A percentile compares a stretch with the other conserved stretches of the same genome.
phyloP scores from a whole-genome alignment of 2,797 vertebrate genomes.

The Pangasius sanitwongsei region DNA sequence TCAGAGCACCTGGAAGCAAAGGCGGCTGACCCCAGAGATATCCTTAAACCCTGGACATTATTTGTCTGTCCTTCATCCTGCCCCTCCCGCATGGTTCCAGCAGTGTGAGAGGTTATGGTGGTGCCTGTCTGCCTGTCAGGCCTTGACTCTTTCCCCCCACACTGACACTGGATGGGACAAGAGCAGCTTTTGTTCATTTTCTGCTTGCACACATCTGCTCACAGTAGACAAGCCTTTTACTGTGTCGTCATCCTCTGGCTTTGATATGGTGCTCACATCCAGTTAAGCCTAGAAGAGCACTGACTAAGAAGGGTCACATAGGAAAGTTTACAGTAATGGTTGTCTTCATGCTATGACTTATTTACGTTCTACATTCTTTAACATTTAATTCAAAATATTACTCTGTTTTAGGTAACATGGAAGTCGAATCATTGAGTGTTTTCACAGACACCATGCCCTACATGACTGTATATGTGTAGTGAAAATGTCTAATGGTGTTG shows the following conservation, averaged over 20 bases:
- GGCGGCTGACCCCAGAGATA: conserved; percentile 32
- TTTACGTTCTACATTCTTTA: neutral
- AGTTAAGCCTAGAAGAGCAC: conserved; percentile 33
- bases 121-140: conserved; percentile 48
- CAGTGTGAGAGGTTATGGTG: conserved; percentile 34
- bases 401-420: neutral
- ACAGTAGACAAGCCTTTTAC: conserved; percentile 59
- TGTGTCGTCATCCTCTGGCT: conserved; percentile 58
- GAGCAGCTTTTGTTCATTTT: conserved; percentile 61
- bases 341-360: conserved; percentile 16
- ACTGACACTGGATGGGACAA: conserved; percentile 58
- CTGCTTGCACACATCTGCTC: conserved; percentile 57
- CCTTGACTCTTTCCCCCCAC: conserved; percentile 46
- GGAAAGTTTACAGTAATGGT: conserved; percentile 26
- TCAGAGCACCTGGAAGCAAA: neutral
- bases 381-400: neutral
- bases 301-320: conserved; percentile 40
- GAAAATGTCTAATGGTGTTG: neutral
- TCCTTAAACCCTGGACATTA: conserved; percentile 46
- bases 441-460: neutral
- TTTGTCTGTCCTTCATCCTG: conserved; percentile 45
- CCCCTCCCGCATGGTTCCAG: conserved; percentile 20
- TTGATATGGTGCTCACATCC: conserved; percentile 54
- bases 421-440: neutral
- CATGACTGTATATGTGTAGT: neutral